phyloP scores from a whole-genome alignment of 1,140 invertebrate genomes.

The Hypothenemus hampei region DNA sequence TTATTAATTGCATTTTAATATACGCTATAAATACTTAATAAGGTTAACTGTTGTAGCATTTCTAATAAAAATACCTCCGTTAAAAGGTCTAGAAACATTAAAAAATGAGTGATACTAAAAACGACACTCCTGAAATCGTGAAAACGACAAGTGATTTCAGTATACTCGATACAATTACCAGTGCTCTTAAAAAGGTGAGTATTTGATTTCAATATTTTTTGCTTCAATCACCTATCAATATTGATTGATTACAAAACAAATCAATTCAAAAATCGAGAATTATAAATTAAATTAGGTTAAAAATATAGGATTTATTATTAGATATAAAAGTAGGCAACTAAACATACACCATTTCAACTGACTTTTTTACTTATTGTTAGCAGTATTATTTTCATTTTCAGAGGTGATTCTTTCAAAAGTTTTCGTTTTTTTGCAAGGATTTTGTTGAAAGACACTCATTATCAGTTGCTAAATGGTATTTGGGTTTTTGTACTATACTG shows the following conservation, averaged over 20 bases:
- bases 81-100: conserved; percentile 1
- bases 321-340: background rate
- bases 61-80: background rate
- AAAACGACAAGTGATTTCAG: conserved; percentile 35
- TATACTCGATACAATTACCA: conserved; percentile 45
- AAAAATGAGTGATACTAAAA: conserved; percentile 35
- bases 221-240: background rate
- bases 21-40: background rate
- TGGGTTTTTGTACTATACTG: too few species aligned
- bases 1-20: background rate
- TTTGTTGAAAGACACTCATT: too few species aligned
- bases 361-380: background rate
- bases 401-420: background rate
- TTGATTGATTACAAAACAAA: background rate
- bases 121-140: conserved; percentile 20
- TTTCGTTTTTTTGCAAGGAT: background rate
- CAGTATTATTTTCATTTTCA: conserved; percentile 50
- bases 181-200: conserved; percentile 48
- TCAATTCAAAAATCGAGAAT: background rate
- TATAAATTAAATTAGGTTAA: background rate
- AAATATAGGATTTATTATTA: background rate
- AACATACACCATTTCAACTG: background rate
- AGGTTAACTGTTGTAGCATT: background rate
- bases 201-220: background rate
- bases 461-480: too few species aligned